Evolutionary conservation across 2,113 vertebrate genomes (phyloP), one percentile per base, ranked within the genome.

Genomic region (Ochotona princeps): DNA sequence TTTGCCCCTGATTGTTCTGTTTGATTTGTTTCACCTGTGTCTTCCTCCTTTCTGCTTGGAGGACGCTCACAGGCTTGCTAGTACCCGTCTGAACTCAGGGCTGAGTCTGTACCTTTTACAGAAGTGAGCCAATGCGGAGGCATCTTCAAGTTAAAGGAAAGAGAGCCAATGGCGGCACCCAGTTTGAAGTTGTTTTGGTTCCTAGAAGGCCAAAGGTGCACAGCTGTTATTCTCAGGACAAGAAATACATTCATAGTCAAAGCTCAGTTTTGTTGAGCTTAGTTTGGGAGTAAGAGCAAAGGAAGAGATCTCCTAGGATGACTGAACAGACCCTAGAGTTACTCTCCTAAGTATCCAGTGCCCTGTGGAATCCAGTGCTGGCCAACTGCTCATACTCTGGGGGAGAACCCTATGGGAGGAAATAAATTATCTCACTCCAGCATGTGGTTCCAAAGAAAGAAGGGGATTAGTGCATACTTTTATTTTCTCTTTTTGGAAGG

Each of bases 21-120:
- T 96, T 95, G 95, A 97, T 96, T 96, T 92, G 78, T 94, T 93
- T 97, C 94, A 95, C 96, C 95, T 94, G 95, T 94, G 95, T 96
- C 96, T 96, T 95, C 96, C 95, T 95, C 86, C 0, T 0, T n/a
- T 86, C 92, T 11, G 91, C 79, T 73, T 93, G 2, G 65, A 88
- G 89, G 78, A 86, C 63, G 81, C 83, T 54, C 63, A 76, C 2
- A 11, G 83, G 73, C 87, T 85, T 4, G 2, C 90, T 75, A 72
- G 72, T 60, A 75, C 61, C 1, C 4, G 87, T 61, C 83, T 63
- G 90, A 79, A 49, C 87, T 80, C 82, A 13, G 72, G 5, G 8
- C 90, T 83, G 70, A 65, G 73, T 88, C 91, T 78, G 95, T 87
- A 93, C 63, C 89, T 69, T 44, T 23, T 0, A 15, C 13, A 26